Evolutionary conservation across 1,140 invertebrate genomes (phyloP).

Genomic region (Drosophila miranda): DNA sequence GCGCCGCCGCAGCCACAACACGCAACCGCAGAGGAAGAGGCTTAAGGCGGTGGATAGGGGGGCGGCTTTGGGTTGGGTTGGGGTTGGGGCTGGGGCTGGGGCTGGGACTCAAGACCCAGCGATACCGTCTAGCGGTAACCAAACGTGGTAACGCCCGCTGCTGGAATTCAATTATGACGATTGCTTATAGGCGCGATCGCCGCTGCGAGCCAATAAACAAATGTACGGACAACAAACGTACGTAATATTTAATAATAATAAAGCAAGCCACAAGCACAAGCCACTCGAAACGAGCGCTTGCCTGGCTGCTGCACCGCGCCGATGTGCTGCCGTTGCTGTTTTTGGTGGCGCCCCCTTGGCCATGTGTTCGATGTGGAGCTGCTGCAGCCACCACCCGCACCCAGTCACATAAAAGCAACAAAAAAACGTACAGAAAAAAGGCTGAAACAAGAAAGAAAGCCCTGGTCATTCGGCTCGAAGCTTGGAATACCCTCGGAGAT

Average conservation of each 20-base stretch:
- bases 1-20: conserved; percentile 48
- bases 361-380: conserved; percentile 38
- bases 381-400: conserved; percentile 49
- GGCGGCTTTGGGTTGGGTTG: too few species aligned
- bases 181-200: conserved; percentile 63
- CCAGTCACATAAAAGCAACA: conserved; percentile 22
- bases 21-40: conserved; percentile 48
- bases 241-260: conserved; percentile 79
- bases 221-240: conserved; percentile 74
- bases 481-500: too few species aligned
- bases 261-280: conserved; percentile 40
- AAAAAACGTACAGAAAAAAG: conserved; percentile 15
- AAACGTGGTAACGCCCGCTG: conserved; percentile 70
- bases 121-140: conserved; percentile 52
- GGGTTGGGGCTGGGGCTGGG: too few species aligned
- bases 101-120: conserved; percentile 14
- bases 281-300: not conserved
- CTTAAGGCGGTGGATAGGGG: not conserved
- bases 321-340: not conserved
- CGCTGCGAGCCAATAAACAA: conserved; percentile 75
- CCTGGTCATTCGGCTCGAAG: too few species aligned
- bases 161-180: conserved; percentile 80
- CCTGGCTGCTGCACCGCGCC: conserved; percentile 4
- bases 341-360: conserved; percentile 46
- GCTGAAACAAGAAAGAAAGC: conserved; percentile 8